Evolutionary conservation across 2,797 vertebrate species (phyloP), one percentile per base, ranked within the genome.

Genomic region (Sciaenops ocellatus): DNA sequence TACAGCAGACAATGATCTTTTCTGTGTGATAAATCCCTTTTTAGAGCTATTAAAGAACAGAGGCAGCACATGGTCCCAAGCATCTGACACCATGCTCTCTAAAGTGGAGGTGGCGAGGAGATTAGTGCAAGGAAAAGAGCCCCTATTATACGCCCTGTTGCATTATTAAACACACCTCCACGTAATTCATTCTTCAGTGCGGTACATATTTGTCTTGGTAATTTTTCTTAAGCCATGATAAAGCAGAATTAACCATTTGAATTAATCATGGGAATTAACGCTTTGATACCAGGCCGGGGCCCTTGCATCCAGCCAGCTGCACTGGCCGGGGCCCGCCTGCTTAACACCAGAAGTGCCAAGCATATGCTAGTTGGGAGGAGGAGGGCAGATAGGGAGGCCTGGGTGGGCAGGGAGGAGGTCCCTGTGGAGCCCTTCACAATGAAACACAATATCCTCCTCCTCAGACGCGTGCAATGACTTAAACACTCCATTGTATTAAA

Each of bases 401-500:
- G 93, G 91, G 93, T 93, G 92, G 88, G 91, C 89, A 92, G 86
- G 83, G 91, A 92, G 92, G 91, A 93, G 88, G 93, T 96, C 95
- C 95, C 95, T 54, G 93, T 82, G 93, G 96, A 97, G 93, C 83
- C 56, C 78, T 83, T 85, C 94, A 99, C 97, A 99, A 98, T 98
- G 96, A 95, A 94, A 96, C 70, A 90, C 95, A 95, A 95, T 96
- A 78, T 95, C 95, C 94, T 95, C 91, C 93, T 95, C 94, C 94
- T 96, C 95, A 96, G 95, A 96, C 95, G 94, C 96, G 73, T 94
- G 94, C 95, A 92, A 96, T 97, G 97, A 96, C 97, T 99, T 98
- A 97, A 99, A 98, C 95, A 95, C 95, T 95, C 97, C 88, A 97
- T 98, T 98, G 97, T 99, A 96, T 96, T 93, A 96, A 96, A 97